A percentile compares a stretch with the other conserved stretches of the same genome.
Conservation (phyloP, 1,140 invertebrate species). For the Neocloeon triangulifer region DNA sequence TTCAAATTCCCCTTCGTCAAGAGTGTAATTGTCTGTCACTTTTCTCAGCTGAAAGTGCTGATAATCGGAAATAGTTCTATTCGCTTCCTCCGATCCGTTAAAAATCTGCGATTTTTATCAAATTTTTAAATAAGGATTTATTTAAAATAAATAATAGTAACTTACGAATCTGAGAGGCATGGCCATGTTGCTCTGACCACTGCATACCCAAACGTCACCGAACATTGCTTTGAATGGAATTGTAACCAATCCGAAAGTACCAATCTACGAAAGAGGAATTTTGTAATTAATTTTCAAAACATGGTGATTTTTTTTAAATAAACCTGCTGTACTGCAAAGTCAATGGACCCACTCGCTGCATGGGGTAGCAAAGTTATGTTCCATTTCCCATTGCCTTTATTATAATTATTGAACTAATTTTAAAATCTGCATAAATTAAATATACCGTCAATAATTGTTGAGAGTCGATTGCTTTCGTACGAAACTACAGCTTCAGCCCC, state of each 20-base stretch:
- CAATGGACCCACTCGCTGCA: not conserved
- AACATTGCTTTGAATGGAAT: too few species aligned
- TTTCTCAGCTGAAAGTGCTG: too few species aligned
- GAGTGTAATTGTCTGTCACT: too few species aligned
- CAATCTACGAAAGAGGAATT: not conserved
- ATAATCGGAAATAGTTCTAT: too few species aligned
- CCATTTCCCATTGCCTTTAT: too few species aligned
- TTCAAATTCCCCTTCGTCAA: too few species aligned
- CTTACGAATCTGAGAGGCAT: not conserved
- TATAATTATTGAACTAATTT: not conserved
- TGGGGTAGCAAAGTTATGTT: slow-evolving; percentile 1
- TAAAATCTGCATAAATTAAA: slow-evolving; percentile 1
- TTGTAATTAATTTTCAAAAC: too few species aligned
- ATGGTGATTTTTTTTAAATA: too few species aligned
- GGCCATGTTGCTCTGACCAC: slow-evolving; percentile 1
- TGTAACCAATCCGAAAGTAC: not conserved
- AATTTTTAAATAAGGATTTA: too few species aligned
- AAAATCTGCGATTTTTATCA: too few species aligned
- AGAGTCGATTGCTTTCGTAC: not conserved
- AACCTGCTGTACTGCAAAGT: slow-evolving; percentile 1
- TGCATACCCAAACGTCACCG: slow-evolving; percentile 1
- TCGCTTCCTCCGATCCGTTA: too few species aligned
- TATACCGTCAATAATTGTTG: not conserved
- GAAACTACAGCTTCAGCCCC: not conserved
- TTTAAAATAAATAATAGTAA: not conserved